Conservation (phyloP, 2,797 vertebrate species). For the Monodelphis domestica region DNA sequence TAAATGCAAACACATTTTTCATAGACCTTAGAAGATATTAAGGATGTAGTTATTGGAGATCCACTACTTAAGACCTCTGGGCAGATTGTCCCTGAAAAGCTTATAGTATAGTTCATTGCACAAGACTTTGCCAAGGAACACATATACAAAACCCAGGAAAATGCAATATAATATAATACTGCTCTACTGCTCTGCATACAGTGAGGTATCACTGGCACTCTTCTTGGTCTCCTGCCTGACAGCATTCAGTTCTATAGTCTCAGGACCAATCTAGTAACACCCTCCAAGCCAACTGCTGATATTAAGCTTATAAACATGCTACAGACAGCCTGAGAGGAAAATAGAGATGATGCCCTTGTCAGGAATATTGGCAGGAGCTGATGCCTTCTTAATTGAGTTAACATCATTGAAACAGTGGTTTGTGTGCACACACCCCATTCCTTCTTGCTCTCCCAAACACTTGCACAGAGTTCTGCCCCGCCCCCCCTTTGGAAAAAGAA, state of each 20-base stretch:
- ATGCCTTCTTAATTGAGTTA: neutral
- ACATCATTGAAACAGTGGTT: neutral
- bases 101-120: neutral
- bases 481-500: slow-evolving; percentile 7
- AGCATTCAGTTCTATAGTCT: neutral
- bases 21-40: too few relatives aligned
- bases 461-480: neutral
- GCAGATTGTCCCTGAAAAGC: neutral
- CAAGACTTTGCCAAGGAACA: neutral
- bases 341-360: neutral
- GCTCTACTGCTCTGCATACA: neutral
- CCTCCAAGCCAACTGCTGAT: neutral
- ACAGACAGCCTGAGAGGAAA: neutral
- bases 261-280: neutral
- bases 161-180: neutral
- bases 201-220: neutral
- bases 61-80: neutral
- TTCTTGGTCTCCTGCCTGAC: neutral
- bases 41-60: too few relatives aligned
- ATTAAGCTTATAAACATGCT: neutral
- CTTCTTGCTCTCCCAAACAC: neutral
- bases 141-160: neutral
- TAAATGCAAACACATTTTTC: too few relatives aligned
- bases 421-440: neutral
- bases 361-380: neutral